phyloP scores from a whole-genome alignment of 2,113 vertebrate genomes.

The human (Homo sapiens) region GRCh38 chr6:148127501-148128000 shows the following conservation, averaged over 20 bases:
- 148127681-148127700: not conserved
- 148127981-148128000: not conserved
- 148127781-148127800: not conserved
- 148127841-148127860: too few species aligned
- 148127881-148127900: too few species aligned
- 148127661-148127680: conserved; percentile 18
- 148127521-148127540: too few species aligned
- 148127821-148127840: too few species aligned
- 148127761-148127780: not conserved
- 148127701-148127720: conserved; percentile 10
- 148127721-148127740: not conserved
- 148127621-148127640: not conserved
- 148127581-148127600: not conserved
- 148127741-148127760: not conserved
- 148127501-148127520: not conserved
- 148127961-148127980: not conserved
- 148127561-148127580: not conserved
- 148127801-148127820: not conserved
- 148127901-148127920: too few species aligned
- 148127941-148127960: not conserved
- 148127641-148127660: conserved; percentile 24
- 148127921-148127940: not conserved
- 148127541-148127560: not conserved
- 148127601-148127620: not conserved
- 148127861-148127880: too few species aligned